Percentiles rank a stretch among this genome's conserved stretches.
Evolutionary conservation across 2,888 invertebrate genomes (phyloP).

Genomic region (Cataglyphis livida): DNA sequence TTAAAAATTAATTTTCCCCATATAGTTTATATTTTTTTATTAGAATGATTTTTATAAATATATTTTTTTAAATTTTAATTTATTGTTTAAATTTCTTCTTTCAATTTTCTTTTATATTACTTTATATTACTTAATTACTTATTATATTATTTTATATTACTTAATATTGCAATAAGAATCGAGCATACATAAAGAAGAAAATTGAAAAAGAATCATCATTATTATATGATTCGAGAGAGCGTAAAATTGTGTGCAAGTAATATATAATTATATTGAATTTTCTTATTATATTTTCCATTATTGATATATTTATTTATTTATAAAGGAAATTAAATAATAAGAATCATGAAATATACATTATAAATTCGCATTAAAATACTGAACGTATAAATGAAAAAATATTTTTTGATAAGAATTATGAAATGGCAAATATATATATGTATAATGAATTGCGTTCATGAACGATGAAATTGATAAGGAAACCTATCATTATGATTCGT

Average conservation of each 20-base stretch:
- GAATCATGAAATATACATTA: constrained; percentile 3
- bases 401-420: background rate
- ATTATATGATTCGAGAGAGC: background rate
- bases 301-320: background rate
- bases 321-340: background rate
- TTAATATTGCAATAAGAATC: background rate
- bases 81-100: background rate
- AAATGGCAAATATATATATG: background rate
- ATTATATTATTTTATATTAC: background rate
- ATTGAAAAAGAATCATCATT: constrained; percentile 5
- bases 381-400: background rate
- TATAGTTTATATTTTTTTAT: background rate
- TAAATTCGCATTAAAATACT: background rate
- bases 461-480: background rate
- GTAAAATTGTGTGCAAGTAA: background rate
- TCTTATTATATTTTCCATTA: background rate
- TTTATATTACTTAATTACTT: background rate
- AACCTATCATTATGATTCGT: constrained; percentile 16
- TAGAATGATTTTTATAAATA: background rate
- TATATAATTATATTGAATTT: background rate
- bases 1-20: background rate
- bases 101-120: background rate
- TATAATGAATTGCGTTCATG: constrained; percentile 23
- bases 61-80: background rate
- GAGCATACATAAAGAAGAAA: background rate